Conservation (phyloP, 2,888 invertebrate genomes). For the Drosophila neoperkinsi region DNA sequence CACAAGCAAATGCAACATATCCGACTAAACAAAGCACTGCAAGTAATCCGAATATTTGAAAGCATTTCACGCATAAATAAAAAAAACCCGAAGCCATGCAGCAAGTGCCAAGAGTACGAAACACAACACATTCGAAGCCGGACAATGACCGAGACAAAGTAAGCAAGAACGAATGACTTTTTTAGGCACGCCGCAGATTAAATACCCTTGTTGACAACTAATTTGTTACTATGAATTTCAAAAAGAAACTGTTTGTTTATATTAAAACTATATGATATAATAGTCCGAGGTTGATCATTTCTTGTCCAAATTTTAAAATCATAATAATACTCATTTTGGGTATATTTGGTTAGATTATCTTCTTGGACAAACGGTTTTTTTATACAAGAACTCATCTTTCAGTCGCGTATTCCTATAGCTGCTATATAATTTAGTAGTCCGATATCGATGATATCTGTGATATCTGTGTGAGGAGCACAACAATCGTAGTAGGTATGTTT, state of each 20-base stretch:
- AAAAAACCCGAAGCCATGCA: slow-evolving; percentile 56
- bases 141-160: slow-evolving; percentile 55
- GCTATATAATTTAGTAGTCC: not conserved
- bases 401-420: not conserved
- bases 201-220: not conserved
- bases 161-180: not conserved
- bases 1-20: slow-evolving; percentile 34
- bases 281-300: not conserved
- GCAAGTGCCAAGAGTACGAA: slow-evolving; percentile 50
- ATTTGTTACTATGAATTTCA: not conserved
- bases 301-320: not conserved
- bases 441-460: not conserved
- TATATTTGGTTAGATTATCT: not conserved
- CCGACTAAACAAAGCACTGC: slow-evolving; percentile 43
- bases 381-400: not conserved
- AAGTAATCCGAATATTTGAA: slow-evolving; percentile 58
- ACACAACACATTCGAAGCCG: slow-evolving; percentile 41
- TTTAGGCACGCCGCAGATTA: not conserved
- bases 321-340: not conserved
- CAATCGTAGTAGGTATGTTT: not conserved
- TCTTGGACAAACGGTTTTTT: too few relatives aligned
- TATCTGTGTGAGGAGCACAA: not conserved
- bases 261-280: fast-evolving
- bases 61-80: slow-evolving; percentile 75
- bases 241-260: not conserved